These are phyloP conservation scores for Thaumetopoea pityocampa DNA, from an alignment of 1,140 invertebrate species.

Conservation along the genomic window DNA sequence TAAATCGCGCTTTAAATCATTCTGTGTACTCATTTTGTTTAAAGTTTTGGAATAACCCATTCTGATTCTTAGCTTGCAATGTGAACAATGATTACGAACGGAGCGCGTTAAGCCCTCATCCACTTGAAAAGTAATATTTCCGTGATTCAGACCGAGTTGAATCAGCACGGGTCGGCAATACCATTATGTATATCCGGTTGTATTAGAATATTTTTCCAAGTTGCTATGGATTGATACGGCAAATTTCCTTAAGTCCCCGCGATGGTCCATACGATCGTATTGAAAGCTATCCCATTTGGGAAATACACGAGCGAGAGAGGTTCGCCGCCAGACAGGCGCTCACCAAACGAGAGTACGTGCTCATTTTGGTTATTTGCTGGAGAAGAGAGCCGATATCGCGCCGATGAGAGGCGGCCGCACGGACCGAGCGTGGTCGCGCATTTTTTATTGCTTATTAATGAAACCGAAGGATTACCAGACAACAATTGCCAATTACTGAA, in stretches of 20 bases:
- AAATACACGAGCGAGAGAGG: conserved; percentile 43
- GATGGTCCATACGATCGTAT: conserved; percentile 38
- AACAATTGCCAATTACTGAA: conserved; percentile 7
- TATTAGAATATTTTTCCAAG: conserved; percentile 9
- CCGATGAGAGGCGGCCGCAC: conserved; percentile 28
- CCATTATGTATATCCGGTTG: too few species aligned
- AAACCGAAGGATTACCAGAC: conserved; percentile 14
- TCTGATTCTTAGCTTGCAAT: too few species aligned
- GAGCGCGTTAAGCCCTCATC: too few species aligned
- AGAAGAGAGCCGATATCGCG: conserved; percentile 36
- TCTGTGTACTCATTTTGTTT: too few species aligned
- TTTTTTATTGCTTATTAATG: conserved; percentile 31
- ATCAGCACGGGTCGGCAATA: too few species aligned
- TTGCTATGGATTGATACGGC: conserved; percentile 18
- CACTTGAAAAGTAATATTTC: too few species aligned
- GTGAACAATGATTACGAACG: too few species aligned
- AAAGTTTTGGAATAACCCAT: too few species aligned
- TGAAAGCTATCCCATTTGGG: conserved; percentile 45
- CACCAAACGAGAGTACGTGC: conserved; percentile 29
- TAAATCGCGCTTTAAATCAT: too few species aligned
- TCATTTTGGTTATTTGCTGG: conserved; percentile 40
- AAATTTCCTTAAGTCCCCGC: conserved; percentile 34
- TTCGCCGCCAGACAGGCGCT: conserved; percentile 45
- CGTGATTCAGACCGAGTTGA: too few species aligned
- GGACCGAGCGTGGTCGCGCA: conserved; percentile 41